These are phyloP conservation scores for Syngnathoides biaculeatus DNA, from an alignment of 2,113 vertebrate species.

Conservation along the genomic window DNA sequence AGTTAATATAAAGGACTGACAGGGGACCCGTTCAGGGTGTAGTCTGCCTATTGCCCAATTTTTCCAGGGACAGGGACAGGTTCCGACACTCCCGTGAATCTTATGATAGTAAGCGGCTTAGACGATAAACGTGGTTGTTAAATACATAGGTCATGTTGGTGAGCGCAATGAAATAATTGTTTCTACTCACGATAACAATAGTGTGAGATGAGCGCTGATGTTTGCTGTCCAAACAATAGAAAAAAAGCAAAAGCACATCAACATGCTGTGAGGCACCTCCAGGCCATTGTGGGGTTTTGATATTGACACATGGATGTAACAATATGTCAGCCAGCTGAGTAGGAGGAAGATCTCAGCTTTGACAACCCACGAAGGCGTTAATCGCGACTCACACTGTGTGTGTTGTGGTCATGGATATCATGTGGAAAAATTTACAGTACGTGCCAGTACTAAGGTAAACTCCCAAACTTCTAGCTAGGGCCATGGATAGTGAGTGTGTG, in stretches of 20 bases:
- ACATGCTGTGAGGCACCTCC: slow-evolving; percentile 43
- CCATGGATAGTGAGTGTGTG: neutral
- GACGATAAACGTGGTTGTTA: no score
- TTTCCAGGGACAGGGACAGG: no score
- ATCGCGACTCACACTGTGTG: slow-evolving; percentile 37
- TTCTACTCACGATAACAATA: neutral
- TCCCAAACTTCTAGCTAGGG: neutral
- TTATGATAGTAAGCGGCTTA: no score
- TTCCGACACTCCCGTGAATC: no score
- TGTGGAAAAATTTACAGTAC: slow-evolving; percentile 27
- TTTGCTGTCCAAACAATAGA: slow-evolving; percentile 3
- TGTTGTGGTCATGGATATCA: slow-evolving; percentile 8
- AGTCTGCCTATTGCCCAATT: no score
- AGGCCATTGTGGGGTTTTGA: slow-evolving; percentile 49
- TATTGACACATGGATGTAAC: slow-evolving; percentile 42
- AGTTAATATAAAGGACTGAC: no score
- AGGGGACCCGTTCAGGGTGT: no score
- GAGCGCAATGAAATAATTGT: neutral
- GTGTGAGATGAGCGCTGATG: neutral
- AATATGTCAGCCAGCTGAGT: slow-evolving; percentile 43
- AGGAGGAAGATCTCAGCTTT: slow-evolving; percentile 43
- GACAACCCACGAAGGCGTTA: slow-evolving; percentile 36
- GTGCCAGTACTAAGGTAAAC: slow-evolving; percentile 22
- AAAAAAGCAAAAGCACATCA: slow-evolving; percentile 25
- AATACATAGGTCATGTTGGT: neutral